phyloP scores from a whole-genome alignment of 1,140 invertebrate species.

The Drosophila subpulchrella region DNA sequence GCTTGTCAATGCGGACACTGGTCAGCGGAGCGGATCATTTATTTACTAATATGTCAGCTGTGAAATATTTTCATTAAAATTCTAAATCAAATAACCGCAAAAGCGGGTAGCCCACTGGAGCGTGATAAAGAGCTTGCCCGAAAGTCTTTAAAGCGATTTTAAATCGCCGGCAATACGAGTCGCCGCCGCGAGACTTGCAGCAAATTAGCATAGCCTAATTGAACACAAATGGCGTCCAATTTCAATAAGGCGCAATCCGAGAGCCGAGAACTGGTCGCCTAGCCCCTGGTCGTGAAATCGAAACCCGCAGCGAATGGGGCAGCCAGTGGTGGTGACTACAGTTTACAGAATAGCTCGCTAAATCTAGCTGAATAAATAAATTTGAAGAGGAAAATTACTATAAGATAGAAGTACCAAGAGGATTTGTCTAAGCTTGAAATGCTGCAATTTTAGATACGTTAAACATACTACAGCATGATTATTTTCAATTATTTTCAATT shows the following conservation, averaged over 20 bases:
- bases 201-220: slow-evolving; percentile 82
- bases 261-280: slow-evolving; percentile 18
- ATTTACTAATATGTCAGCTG: slow-evolving; percentile 72
- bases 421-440: too few species aligned
- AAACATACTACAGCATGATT: neutral
- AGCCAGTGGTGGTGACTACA: slow-evolving; percentile 19
- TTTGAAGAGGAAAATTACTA: neutral
- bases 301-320: slow-evolving; percentile 33
- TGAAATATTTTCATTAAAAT: slow-evolving; percentile 67
- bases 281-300: slow-evolving; percentile 56
- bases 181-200: slow-evolving; percentile 26
- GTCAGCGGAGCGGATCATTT: slow-evolving; percentile 44
- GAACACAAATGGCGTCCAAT: slow-evolving; percentile 80
- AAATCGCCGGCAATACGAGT: slow-evolving; percentile 1
- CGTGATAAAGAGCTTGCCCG: neutral
- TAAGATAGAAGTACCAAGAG: neutral
- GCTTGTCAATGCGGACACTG: slow-evolving; percentile 33
- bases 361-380: neutral
- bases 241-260: slow-evolving; percentile 63
- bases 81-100: slow-evolving; percentile 63
- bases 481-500: too few species aligned
- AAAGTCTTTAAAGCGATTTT: slow-evolving; percentile 24
- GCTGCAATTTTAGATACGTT: neutral
- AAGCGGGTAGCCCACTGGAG: neutral
- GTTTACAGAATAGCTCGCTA: neutral